Evolutionary conservation across 1,140 invertebrate species (phyloP), one percentile per base, ranked within the genome.

Genomic region (Zaprionus ghesquierei): DNA sequence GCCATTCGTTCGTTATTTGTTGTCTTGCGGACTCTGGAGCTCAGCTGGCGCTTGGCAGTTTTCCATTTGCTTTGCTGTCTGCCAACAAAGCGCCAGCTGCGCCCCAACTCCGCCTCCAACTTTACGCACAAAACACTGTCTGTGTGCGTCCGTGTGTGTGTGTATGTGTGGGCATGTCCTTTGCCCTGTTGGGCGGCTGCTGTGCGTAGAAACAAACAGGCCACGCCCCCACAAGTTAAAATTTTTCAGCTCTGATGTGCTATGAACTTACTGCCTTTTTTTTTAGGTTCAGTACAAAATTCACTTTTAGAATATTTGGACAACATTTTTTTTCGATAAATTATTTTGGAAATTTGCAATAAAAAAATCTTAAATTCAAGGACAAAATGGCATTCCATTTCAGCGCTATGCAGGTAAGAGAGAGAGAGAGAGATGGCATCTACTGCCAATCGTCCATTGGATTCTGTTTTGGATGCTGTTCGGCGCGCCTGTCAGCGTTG

Each of bases 1-100:
- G 10, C 10, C n/a, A 20, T 27, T 20, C 5, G 5, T 15, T 20
- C 6, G 13, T 56, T 69, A 33, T 69, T 69, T 60, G 63, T 25
- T 27, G 13, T 46, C 15, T 51, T 69, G 27, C 20, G 38, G 22
- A 9, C 6, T 23, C n/a, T 46, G 10, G 50, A 54, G 56, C 86
- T 51, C 86, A 89, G 54, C 86, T 89, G 86, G 38, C 55, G 49
- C 18, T 55, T 13, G 44, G 41, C 49, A 55, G 66, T 64, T 81
- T 86, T 81, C 51, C 75, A 90, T 86, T 90, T 90, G 72, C 53
- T 55, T 69, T 66, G 29, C 64, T 51, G 54, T 58, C 68, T 89
- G 85, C 23, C 31, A 38, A 13, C 63, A 54, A 54, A 55, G 56
- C 54, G 60, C 72, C 86, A 89, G 78, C 68, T 89, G 86, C 58